Percentiles rank a stretch among this genome's conserved stretches.
These are phyloP conservation scores for Pagetopsis macropterus DNA, from an alignment of 2,797 vertebrate species.

Conservation along the genomic window DNA sequence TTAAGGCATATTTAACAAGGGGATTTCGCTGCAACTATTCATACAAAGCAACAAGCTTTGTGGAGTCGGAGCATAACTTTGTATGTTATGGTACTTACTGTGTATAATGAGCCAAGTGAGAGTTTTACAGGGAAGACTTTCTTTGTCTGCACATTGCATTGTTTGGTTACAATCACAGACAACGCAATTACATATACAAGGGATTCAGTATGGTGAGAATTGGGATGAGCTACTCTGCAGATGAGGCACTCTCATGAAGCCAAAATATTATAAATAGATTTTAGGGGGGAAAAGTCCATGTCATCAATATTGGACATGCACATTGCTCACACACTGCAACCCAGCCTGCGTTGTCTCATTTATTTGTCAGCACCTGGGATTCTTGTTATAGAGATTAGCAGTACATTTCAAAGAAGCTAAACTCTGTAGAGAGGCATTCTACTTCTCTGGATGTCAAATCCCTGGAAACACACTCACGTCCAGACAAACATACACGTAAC, in stretches of 20 bases:
- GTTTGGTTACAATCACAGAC: constrained; percentile 6
- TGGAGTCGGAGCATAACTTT: constrained; percentile 1
- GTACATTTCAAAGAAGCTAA: constrained; percentile 45
- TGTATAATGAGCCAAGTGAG: constrained; percentile 15
- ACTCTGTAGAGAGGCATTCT: constrained; percentile 45
- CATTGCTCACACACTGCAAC: constrained; percentile 10
- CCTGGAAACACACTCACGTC: constrained; percentile 16
- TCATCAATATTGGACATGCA: constrained; percentile 11
- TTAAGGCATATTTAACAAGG: constrained; percentile 26
- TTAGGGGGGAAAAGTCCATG: background rate
- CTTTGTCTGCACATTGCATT: constrained; percentile 11
- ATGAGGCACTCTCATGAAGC: constrained; percentile 19
- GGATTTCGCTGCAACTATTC: constrained; percentile 7
- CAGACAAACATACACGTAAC: constrained; percentile 8
- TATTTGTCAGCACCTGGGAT: constrained; percentile 47
- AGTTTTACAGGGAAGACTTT: background rate
- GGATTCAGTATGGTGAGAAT: background rate
- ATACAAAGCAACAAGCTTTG: constrained; percentile 28
- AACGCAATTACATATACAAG: constrained; percentile 4
- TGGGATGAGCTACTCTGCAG: background rate
- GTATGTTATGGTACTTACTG: constrained; percentile 15
- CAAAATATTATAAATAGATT: constrained; percentile 12
- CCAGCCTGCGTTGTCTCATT: constrained; percentile 19
- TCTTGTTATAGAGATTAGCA: constrained; percentile 52
- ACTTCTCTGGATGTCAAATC: constrained; percentile 58